phyloP scores from a whole-genome alignment of 23 tunicate species.

The Diplosoma virens region DNA sequence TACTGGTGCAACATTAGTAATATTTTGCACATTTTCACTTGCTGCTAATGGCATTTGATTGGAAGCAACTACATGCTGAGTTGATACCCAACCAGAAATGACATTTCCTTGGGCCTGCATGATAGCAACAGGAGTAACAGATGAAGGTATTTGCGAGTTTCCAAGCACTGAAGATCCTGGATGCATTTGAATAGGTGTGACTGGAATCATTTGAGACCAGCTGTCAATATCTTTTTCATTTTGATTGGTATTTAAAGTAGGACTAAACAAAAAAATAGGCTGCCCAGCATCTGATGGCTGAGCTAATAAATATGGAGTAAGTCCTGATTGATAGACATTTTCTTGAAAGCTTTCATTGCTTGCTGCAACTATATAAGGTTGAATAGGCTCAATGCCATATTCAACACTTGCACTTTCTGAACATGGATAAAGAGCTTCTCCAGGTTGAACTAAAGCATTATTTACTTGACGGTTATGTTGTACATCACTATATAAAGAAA shows the following conservation, averaged over 20 bases:
- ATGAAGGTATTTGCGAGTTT: no score
- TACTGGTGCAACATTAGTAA: not conserved
- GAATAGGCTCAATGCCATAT: not conserved
- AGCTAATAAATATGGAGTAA: constrained; percentile 46
- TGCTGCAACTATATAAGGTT: constrained; percentile 7
- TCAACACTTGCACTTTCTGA: constrained; percentile 21
- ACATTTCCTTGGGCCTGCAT: not conserved
- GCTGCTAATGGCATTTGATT: no score
- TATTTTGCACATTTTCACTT: no score
- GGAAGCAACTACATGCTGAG: not conserved
- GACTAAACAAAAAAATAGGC: constrained; percentile 60
- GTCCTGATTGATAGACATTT: constrained; percentile 25
- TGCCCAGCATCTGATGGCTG: constrained; percentile 43
- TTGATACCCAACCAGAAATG: not conserved
- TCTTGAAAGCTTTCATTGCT: not conserved
- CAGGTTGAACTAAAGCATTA: no score
- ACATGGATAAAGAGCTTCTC: constrained; percentile 35
- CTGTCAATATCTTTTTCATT: constrained; percentile 48
- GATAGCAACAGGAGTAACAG: not conserved
- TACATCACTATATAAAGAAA: no score
- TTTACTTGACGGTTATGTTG: no score
- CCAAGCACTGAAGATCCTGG: constrained; percentile 53
- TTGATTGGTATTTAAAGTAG: constrained; percentile 44
- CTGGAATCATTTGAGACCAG: constrained; percentile 55
- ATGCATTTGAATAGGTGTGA: constrained; percentile 79